A percentile compares a stretch with the other conserved stretches of the same genome.
Evolutionary conservation across 1,140 invertebrate genomes (phyloP).

Genomic region (Sycobia sp.): DNA sequence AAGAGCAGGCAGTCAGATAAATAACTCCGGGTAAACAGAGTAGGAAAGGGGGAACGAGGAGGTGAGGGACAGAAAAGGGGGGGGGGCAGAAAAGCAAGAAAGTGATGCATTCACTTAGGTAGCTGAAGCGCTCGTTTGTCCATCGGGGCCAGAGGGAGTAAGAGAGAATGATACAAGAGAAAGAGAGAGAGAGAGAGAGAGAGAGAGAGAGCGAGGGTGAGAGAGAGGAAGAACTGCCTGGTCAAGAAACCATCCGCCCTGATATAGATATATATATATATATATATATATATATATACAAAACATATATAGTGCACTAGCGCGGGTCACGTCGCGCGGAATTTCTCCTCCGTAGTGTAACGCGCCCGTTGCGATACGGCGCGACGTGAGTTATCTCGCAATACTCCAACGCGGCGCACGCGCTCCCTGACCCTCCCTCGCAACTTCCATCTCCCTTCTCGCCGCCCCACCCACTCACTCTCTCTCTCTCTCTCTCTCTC

Average conservation of each 20-base stretch:
- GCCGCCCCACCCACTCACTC: neutral
- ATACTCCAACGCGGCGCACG: constrained; percentile 10
- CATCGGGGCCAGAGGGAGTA: neutral
- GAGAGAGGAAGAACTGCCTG: no score
- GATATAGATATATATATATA: no score
- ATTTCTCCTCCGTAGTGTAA: neutral
- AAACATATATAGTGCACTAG: neutral
- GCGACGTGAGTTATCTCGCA: constrained; percentile 31
- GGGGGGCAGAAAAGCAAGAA: neutral
- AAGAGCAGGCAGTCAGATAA: constrained; percentile 3
- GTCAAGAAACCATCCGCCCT: constrained; percentile 8
- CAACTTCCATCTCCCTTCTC: constrained; percentile 24
- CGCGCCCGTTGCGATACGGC: neutral
- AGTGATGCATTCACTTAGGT: constrained; percentile 14
- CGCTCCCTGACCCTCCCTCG: neutral
- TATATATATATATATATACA: no score
- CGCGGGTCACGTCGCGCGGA: constrained; percentile 8
- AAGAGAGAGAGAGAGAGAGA: no score
- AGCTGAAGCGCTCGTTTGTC: constrained; percentile 23
- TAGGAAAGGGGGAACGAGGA: neutral
- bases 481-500: neutral
- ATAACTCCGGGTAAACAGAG: neutral
- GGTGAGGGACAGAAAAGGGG: neutral
- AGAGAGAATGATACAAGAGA: no score
- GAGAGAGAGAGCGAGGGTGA: no score